phyloP scores from a whole-genome alignment of 2,113 vertebrate species.

The Laticauda laticaudata region DNA sequence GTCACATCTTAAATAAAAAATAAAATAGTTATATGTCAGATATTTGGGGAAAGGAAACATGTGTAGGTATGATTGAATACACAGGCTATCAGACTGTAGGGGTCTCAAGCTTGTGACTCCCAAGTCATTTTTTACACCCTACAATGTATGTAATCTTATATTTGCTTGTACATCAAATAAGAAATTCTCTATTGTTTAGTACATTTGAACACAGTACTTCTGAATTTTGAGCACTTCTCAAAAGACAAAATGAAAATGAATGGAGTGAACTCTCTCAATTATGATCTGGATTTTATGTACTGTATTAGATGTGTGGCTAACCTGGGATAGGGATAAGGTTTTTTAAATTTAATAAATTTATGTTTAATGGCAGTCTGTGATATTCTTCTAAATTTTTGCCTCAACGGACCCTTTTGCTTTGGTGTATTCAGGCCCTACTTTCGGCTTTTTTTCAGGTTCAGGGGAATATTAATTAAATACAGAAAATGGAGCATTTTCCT shows the following conservation, averaged over 20 bases:
- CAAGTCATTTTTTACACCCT: not conserved
- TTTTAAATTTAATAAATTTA: not conserved
- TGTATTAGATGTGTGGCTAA: not conserved
- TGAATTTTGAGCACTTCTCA: not conserved
- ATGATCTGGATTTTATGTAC: not conserved
- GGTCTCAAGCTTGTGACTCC: not conserved
- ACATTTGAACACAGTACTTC: not conserved
- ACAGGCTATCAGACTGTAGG: not conserved
- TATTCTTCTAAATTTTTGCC: not conserved
- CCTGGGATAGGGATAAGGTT: not conserved
- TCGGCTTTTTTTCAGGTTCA: not conserved
- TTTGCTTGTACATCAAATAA: not conserved
- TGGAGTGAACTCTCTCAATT: not conserved
- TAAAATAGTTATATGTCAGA: slow-evolving; percentile 31
- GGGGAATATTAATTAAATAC: not conserved
- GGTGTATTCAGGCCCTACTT: not conserved
- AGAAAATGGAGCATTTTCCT: not conserved
- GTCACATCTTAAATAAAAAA: slow-evolving; percentile 81
- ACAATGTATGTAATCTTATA: not conserved
- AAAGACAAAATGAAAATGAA: not conserved
- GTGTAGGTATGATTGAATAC: not conserved
- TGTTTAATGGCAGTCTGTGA: not conserved
- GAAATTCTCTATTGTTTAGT: not conserved
- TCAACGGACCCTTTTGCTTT: not conserved
- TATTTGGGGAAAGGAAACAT: not conserved